These are phyloP conservation scores for Pteronotus mesoamericanus DNA, from an alignment of 2,797 vertebrate species.

Conservation along the genomic window DNA sequence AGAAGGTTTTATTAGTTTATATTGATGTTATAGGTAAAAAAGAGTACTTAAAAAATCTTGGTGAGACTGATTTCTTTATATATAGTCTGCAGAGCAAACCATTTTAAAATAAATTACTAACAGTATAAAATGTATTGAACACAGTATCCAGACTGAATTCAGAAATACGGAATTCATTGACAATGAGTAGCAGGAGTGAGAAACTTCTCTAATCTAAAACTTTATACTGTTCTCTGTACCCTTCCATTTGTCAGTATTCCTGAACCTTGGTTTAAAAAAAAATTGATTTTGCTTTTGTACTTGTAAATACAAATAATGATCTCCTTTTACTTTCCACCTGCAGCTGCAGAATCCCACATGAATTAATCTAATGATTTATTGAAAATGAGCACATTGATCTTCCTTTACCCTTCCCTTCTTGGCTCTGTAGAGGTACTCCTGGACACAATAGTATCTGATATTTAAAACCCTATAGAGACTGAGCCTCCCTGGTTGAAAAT, in stretches of 20 bases:
- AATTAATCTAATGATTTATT: slow-evolving; percentile 78
- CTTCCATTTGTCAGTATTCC: slow-evolving; percentile 57
- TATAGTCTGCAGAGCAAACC: background rate
- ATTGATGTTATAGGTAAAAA: background rate
- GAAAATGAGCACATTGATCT: slow-evolving; percentile 79
- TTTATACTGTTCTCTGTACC: background rate
- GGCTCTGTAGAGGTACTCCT: slow-evolving; percentile 12
- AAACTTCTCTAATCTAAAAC: background rate
- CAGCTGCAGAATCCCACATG: slow-evolving; percentile 72
- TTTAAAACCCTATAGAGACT: slow-evolving; percentile 54
- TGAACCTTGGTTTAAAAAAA: slow-evolving; percentile 71
- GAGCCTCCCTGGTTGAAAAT: slow-evolving; percentile 41
- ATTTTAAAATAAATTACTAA: background rate
- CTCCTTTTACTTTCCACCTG: slow-evolving; percentile 65
- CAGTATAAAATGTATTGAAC: background rate
- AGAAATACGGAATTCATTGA: background rate
- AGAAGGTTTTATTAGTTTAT: slow-evolving; percentile 5
- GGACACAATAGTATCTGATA: slow-evolving; percentile 40
- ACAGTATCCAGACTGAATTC: background rate
- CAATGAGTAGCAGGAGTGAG: background rate
- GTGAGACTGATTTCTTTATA: background rate
- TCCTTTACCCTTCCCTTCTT: slow-evolving; percentile 64
- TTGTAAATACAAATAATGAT: slow-evolving; percentile 63
- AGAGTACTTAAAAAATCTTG: background rate
- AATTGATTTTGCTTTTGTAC: slow-evolving; percentile 70